phyloP scores from a whole-genome alignment of 2,888 invertebrate genomes.

The Lottia gigantea region DNA sequence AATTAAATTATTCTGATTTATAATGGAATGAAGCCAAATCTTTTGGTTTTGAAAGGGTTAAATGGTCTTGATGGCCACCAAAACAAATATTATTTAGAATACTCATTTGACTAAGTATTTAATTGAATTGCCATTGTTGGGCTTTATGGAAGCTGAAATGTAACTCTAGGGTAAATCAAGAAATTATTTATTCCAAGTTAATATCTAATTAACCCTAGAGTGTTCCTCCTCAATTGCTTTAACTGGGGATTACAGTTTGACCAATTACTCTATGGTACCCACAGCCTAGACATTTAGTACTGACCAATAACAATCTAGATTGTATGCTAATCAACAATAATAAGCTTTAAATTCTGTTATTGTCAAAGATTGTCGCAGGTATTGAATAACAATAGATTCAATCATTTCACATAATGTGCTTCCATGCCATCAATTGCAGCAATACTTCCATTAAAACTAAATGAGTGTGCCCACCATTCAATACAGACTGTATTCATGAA shows the following conservation, averaged over 20 bases:
- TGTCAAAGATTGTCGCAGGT: no score
- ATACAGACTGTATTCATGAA: no score
- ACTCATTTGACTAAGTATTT: conserved; percentile 1
- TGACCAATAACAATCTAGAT: no score
- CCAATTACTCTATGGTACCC: background rate
- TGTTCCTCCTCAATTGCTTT: background rate
- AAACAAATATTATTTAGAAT: conserved; percentile 8
- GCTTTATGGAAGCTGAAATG: background rate
- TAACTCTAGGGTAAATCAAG: background rate
- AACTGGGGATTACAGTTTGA: background rate
- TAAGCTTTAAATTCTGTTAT: no score
- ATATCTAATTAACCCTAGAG: background rate
- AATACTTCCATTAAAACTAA: no score
- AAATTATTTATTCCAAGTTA: background rate
- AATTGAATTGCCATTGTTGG: background rate
- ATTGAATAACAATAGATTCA: no score
- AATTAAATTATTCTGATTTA: background rate
- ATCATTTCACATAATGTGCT: no score
- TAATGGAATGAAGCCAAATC: background rate
- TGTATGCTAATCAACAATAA: no score
- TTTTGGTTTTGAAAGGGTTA: background rate
- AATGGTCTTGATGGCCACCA: background rate
- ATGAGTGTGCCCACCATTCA: no score
- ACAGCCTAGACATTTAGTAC: background rate
- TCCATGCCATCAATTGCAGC: no score